Conservation (phyloP, 2,113 vertebrate species). For the Phycodurus eques region DNA sequence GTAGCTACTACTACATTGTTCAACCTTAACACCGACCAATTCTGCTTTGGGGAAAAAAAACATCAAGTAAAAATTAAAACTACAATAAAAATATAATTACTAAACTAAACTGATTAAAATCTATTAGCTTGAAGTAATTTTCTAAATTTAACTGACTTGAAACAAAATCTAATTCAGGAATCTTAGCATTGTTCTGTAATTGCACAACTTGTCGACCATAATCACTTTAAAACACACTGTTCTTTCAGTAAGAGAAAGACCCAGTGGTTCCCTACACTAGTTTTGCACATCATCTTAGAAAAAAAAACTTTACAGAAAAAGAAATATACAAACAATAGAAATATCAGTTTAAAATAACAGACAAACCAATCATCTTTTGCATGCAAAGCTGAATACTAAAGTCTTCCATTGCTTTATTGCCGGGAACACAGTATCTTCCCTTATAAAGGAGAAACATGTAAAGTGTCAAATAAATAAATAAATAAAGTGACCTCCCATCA, state of each 20-base stretch:
- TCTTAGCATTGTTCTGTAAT: neutral
- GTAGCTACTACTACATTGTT: neutral
- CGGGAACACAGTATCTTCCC: conserved; percentile 29
- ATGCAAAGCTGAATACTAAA: conserved; percentile 25
- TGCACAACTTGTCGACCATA: neutral
- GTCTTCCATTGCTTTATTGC: conserved; percentile 21
- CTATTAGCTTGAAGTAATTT: neutral
- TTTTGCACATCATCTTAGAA: neutral
- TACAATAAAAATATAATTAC: neutral
- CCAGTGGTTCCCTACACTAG: neutral
- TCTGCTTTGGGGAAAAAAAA: neutral
- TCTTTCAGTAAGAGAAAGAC: neutral
- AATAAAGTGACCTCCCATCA: conserved; percentile 40
- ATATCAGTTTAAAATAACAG: neutral
- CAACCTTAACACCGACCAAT: neutral
- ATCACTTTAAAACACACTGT: neutral
- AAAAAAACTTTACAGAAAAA: neutral
- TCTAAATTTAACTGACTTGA: neutral
- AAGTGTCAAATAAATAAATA: conserved; percentile 74
- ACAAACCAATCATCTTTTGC: conserved; percentile 15
- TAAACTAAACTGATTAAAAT: neutral
- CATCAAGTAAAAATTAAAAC: neutral
- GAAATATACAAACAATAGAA: neutral
- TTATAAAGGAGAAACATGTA: conserved; percentile 30
- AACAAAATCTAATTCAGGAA: neutral